phyloP scores from a whole-genome alignment of 2,797 vertebrate genomes.

The Malurus leucopterus region DNA sequence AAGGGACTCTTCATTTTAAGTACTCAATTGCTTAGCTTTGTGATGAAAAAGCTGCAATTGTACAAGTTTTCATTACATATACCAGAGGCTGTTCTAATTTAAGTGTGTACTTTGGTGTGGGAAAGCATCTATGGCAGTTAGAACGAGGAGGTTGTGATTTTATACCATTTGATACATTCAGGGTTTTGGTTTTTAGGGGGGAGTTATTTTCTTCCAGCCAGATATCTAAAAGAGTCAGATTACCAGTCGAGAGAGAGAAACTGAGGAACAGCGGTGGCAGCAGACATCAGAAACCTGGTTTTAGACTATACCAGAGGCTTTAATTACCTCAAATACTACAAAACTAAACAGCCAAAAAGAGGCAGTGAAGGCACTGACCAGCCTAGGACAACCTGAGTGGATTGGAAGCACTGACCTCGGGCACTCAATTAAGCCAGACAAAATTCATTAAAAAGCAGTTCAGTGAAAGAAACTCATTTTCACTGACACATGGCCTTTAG shows the following conservation, averaged over 20 bases:
- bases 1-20: background rate
- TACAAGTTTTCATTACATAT: background rate
- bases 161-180: background rate
- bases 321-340: background rate
- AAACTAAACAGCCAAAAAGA: background rate
- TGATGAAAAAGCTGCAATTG: background rate
- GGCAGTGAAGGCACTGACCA: background rate
- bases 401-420: background rate
- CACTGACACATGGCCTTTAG: background rate
- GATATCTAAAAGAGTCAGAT: background rate
- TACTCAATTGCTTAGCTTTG: background rate
- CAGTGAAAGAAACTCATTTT: background rate
- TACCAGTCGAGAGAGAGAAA: background rate
- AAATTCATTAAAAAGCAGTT: background rate
- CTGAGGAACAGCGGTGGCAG: background rate
- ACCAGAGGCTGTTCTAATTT: background rate
- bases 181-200: no score
- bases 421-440: background rate
- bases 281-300: background rate
- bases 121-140: background rate
- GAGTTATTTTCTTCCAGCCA: background rate
- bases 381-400: accelerated
- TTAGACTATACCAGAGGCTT: background rate
- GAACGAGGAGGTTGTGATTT: background rate
- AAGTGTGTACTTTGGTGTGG: background rate